phyloP scores from a whole-genome alignment of 53 echinoderm and acorn worm genomes.

The Hippasteria phrygiana region DNA sequence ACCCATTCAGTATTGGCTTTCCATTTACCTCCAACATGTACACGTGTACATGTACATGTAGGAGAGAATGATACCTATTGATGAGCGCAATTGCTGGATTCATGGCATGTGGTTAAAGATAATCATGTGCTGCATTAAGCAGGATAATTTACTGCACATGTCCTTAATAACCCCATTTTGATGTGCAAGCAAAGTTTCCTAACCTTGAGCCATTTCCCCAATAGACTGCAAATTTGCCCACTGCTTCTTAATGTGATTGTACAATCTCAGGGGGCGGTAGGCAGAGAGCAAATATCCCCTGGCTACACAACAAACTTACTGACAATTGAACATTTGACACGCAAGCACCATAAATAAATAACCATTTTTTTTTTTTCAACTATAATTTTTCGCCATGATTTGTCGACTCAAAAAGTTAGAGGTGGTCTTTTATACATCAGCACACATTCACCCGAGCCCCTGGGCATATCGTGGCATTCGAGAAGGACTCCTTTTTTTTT shows the following conservation, averaged over 20 bases:
- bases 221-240: not conserved
- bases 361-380: not conserved
- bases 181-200: not conserved
- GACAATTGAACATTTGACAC: constrained; percentile 43
- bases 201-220: constrained; percentile 3
- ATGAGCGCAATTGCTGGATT: not conserved
- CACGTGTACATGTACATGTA: too few relatives aligned
- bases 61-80: too few relatives aligned
- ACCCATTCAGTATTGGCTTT: too few relatives aligned
- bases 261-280: not conserved
- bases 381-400: not conserved
- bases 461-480: constrained; percentile 37
- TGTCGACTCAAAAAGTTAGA: constrained; percentile 10
- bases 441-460: not conserved
- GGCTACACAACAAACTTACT: constrained; percentile 51
- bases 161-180: not conserved
- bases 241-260: not conserved
- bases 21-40: too few relatives aligned
- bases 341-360: constrained; percentile 33
- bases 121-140: not conserved
- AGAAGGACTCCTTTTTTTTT: not conserved
- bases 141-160: constrained; percentile 16
- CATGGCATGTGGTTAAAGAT: not conserved
- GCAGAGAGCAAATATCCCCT: constrained; percentile 42
- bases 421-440: not conserved